Base-by-base conservation (phyloP, 2,888 invertebrate genomes). In the Parascotia fuliginaria region DNA sequence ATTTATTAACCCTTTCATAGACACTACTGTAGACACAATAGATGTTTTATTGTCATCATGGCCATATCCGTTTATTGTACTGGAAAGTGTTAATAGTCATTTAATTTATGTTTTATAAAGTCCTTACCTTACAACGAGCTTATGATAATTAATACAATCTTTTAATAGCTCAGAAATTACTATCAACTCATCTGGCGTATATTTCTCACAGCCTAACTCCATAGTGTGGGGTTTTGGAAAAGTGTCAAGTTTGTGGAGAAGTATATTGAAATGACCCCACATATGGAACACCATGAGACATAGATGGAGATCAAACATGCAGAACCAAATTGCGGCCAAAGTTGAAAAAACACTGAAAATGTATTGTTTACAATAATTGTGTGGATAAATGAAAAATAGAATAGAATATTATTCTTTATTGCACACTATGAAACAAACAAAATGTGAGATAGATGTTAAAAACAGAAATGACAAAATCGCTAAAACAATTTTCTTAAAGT, bases 201-300 rank as follows among this genome's bases (percentile, higher is more conserved):
- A 70, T 19, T 28, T 51, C 11, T 42, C 43, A n/a, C 19, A 39
- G 5, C 11, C 9, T 2, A 7, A n/a, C n/a, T n/a, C n/a, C n/a
- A n/a, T n/a, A n/a, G n/a, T n/a, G n/a, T n/a, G n/a, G 0, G 70
- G 69, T 19, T 15, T 50, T 7, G 70, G 65, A 31, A 70, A 58
- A 0, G 45, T 37, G 9, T 68, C 27, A 0, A 70, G 22, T n/a
- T 33, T 43, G 4, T 55, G 12, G 4, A 62, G 33, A 5, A 70
- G 47, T 14, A 70, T 62, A 13, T 64, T 70, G 9, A 68, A 57
- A 54, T 70, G 65, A 3, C 70, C 70, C 60, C 68, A 68, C 9
- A 64, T 0, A 16, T 70, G 47, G 3, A 70, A 68, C 5, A 70
- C 55, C 48, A 70, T 56, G 1, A 70, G 3, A 2, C 58, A 57